Percentiles rank a stretch among this genome's conserved stretches.
Evolutionary conservation across 64 coral and sea anemone genomes (phyloP).

Genomic region (Hydrozoanthus tunicans): DNA sequence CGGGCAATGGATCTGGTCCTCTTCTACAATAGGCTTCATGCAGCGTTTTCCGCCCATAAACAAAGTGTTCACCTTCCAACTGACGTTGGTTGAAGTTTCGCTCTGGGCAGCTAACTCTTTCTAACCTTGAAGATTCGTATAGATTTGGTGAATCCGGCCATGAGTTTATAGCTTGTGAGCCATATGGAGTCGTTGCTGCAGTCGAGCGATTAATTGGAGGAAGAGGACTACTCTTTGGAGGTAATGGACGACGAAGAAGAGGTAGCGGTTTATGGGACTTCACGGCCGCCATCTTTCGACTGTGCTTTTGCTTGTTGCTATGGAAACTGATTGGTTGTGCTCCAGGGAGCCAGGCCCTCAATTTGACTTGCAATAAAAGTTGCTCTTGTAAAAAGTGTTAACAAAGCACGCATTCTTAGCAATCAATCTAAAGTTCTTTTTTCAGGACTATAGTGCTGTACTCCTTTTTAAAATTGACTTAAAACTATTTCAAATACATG

Average conservation of each 20-base stretch:
- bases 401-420: no score
- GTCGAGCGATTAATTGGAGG: conserved; percentile 43
- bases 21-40: conserved; percentile 62
- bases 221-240: conserved; percentile 66
- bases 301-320: conserved; percentile 67
- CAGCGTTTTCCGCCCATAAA: conserved; percentile 55
- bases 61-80: conserved; percentile 32
- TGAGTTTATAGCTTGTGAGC: background rate
- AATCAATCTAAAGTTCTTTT: no score
- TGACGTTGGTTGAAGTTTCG: background rate
- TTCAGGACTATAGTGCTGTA: no score
- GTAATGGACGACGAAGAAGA: conserved; percentile 89
- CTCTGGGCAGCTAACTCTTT: background rate
- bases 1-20: conserved; percentile 74
- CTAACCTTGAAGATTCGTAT: background rate
- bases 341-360: no score
- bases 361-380: no score
- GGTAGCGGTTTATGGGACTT: conserved; percentile 52
- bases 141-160: conserved; percentile 39
- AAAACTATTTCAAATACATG: no score
- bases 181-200: conserved; percentile 4
- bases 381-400: no score
- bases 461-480: no score
- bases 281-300: conserved; percentile 67
- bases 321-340: conserved; percentile 14